Percentiles rank a stretch among this genome's conserved stretches.
Evolutionary conservation across 2,888 invertebrate species (phyloP).

Genomic region (Platerodrilus igneus): DNA sequence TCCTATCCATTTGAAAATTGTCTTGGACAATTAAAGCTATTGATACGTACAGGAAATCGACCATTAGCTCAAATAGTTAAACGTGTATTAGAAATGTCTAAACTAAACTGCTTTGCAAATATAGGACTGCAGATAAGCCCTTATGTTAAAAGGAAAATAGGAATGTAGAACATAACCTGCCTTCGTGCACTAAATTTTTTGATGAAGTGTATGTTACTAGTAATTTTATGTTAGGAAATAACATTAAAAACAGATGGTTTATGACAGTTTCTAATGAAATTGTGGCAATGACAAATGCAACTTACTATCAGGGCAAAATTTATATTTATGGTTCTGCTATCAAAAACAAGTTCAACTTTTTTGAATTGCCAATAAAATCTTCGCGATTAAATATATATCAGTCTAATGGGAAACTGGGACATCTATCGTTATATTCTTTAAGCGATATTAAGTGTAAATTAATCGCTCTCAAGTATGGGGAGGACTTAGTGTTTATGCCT

Average conservation of each 20-base stretch:
- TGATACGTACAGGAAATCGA: constrained; percentile 18
- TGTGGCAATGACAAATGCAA: constrained; percentile 13
- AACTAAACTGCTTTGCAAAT: background rate
- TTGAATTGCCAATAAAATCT: constrained; percentile 18
- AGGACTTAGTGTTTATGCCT: constrained; percentile 12
- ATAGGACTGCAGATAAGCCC: background rate
- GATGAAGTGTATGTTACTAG: constrained; percentile 3
- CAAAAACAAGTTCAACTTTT: constrained; percentile 14
- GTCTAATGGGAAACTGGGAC: background rate
- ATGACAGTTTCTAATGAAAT: constrained; percentile 17
- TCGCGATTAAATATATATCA: constrained; percentile 18
- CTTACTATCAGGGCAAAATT: constrained; percentile 9
- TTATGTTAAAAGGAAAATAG: constrained; percentile 1
- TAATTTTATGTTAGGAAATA: constrained; percentile 9
- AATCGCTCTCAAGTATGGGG: constrained; percentile 6
- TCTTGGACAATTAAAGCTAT: constrained; percentile 24
- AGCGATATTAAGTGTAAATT: constrained; percentile 16
- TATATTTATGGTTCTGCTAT: constrained; percentile 14
- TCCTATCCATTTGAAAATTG: constrained; percentile 39
- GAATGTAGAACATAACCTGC: constrained; percentile 1
- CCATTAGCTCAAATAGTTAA: constrained; percentile 22
- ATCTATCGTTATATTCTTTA: constrained; percentile 8
- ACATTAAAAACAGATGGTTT: constrained; percentile 25
- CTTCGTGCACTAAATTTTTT: constrained; percentile 2
- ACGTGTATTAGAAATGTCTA: constrained; percentile 12